Percentiles rank a stretch among this genome's conserved stretches.
These are phyloP conservation scores for Pomphorhynchus laevis DNA, from an alignment of 1,140 invertebrate genomes.

Conservation along the genomic window DNA sequence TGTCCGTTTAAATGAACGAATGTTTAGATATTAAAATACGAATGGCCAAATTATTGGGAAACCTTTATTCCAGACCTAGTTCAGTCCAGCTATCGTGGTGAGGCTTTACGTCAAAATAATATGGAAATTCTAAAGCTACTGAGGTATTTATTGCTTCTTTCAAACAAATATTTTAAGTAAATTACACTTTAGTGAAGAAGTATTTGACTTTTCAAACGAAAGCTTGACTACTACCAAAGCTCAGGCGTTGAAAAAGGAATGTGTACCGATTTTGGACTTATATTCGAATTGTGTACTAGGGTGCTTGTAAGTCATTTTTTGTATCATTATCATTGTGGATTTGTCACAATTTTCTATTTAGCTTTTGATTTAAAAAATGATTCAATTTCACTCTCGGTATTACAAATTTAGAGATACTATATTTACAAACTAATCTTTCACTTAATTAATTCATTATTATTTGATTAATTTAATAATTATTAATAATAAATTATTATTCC, in stretches of 20 bases:
- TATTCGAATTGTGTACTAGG: constrained; percentile 82
- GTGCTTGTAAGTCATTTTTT: constrained; percentile 33
- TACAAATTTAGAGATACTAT: no score
- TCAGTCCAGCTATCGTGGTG: constrained; percentile 84
- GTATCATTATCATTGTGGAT: background rate
- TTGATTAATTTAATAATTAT: no score
- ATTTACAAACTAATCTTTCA: no score
- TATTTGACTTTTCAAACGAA: constrained; percentile 87
- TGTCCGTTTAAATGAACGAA: constrained; percentile 8
- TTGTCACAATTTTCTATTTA: no score
- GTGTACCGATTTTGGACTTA: constrained; percentile 89
- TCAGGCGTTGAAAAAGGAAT: constrained; percentile 95
- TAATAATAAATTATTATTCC: no score
- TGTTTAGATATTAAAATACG: constrained; percentile 63
- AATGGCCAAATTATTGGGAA: constrained; percentile 99
- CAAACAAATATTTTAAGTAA: background rate
- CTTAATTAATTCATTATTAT: no score
- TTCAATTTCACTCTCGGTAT: no score
- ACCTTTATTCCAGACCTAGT: constrained; percentile 94
- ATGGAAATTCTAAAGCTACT: constrained; percentile 86
- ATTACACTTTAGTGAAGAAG: constrained; percentile 41
- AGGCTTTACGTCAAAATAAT: constrained; percentile 91
- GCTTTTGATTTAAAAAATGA: no score
- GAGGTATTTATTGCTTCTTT: constrained; percentile 19
- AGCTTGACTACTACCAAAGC: constrained; percentile 94